Percentiles rank a stretch among this genome's conserved stretches.
phyloP scores from a whole-genome alignment of 2,797 vertebrate species.

The Falco biarmicus region DNA sequence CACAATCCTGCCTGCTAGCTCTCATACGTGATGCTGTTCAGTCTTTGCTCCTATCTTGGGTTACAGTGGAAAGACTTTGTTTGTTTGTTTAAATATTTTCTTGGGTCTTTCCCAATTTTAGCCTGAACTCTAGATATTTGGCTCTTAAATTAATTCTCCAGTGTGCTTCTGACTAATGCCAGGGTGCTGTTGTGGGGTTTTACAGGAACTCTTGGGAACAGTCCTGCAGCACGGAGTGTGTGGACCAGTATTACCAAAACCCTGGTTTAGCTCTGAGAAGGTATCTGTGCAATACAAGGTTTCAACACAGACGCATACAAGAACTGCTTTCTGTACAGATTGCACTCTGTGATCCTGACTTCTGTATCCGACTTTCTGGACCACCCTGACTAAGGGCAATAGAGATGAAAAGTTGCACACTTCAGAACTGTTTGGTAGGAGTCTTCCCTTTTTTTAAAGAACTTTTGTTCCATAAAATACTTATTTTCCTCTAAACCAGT shows the following conservation, averaged over 20 bases:
- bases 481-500: neutral
- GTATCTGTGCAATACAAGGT: neutral
- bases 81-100: constrained; percentile 57
- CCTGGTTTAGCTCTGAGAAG: neutral
- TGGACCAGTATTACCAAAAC: neutral
- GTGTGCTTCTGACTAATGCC: constrained; percentile 49
- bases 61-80: constrained; percentile 31
- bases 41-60: constrained; percentile 25
- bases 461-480: neutral
- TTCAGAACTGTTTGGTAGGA: neutral
- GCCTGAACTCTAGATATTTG: constrained; percentile 49
- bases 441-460: neutral
- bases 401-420: neutral
- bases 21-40: neutral
- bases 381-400: constrained; percentile 10
- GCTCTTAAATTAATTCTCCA: constrained; percentile 15
- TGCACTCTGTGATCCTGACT: constrained; percentile 13
- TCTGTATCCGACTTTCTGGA: neutral
- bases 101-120: constrained; percentile 43
- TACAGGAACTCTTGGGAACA: constrained; percentile 10
- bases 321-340: neutral
- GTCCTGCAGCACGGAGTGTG: neutral
- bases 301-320: neutral
- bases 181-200: constrained; percentile 30
- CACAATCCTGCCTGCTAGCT: neutral